Base-by-base conservation (phyloP, 1,140 invertebrate species). In the Drosophila trapezifrons region DNA sequence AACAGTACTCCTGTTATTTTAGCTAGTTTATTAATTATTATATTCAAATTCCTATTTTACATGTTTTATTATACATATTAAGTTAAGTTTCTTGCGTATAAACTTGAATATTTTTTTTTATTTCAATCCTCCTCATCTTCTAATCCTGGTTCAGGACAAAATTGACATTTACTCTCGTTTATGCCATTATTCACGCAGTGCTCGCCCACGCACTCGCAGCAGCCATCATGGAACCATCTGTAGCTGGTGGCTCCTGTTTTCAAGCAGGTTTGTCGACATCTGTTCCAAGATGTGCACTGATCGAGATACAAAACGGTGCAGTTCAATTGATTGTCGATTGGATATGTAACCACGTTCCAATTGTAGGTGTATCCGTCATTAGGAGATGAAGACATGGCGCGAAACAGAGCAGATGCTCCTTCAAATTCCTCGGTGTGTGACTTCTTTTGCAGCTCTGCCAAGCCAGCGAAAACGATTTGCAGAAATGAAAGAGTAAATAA, bases 211-310 rank as follows among this genome's bases (percentile, higher is more conserved):
- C 98, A 99, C 92, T 98, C 96, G 92, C 98, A 99, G 84, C 98
- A 99, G 2, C 97, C 97, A 91, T 98, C 96, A 90, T 98, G 97
- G 92, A 98, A 99, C 97, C 97, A 98, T 84, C 98, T 76, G 38
- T 82, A 91, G 52, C 89, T 91, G 6, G 69, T 70, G 18, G 89
- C 89, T 56, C 89, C 89, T 38, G 80, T 84, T 20, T 75, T 73
- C 7, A 86, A 55, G 32, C 89, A 91, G 18, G 78, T 85, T 49
- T 89, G 76, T 1, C 80, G 47, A 43, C 89, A 99, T 91, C 98
- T 98, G 80, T 95, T 95, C 93, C 95, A 96, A 4, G 97, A 97
- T 93, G 96, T 96, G 91, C 98, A 98, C 81, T 97, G 95, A 12
- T 96, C 95, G 95, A 98, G 95, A 92, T 96, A 99, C 0, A 96